These are phyloP conservation scores for Noctua fimbriata DNA, from an alignment of 2,888 invertebrate species.

Conservation along the genomic window DNA sequence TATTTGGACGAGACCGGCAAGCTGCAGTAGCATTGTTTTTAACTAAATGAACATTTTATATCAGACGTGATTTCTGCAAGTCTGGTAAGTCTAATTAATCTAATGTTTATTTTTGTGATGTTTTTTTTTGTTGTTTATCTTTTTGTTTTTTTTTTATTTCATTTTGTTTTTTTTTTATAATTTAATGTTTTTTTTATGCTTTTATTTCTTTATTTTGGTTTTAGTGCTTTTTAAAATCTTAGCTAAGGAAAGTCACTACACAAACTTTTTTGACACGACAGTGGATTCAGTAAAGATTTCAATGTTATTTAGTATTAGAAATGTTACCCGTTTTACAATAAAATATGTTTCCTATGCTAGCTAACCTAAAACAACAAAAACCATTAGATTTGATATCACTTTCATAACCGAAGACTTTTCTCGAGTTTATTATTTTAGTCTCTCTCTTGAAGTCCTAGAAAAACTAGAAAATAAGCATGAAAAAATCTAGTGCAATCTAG, in stretches of 20 bases:
- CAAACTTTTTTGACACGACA: background rate
- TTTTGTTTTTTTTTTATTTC: too few relatives aligned
- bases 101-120: background rate
- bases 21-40: background rate
- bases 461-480: constrained; percentile 33
- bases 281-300: background rate
- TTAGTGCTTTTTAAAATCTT: background rate
- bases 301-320: background rate
- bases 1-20: background rate
- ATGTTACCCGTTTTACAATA: background rate
- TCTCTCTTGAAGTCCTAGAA: background rate
- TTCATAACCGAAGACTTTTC: background rate
- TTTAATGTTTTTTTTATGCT: too few relatives aligned
- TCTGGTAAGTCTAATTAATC: background rate
- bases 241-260: background rate
- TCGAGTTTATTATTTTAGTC: background rate
- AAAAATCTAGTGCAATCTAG: constrained; percentile 35
- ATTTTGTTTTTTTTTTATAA: too few relatives aligned
- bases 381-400: background rate
- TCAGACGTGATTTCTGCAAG: background rate
- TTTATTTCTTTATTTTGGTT: too few relatives aligned
- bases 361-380: background rate
- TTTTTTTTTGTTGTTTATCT: too few relatives aligned
- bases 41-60: background rate
- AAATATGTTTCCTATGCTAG: background rate